Base-by-base conservation (phyloP, 2,113 vertebrate species). In the Connochaetes taurinus region DNA sequence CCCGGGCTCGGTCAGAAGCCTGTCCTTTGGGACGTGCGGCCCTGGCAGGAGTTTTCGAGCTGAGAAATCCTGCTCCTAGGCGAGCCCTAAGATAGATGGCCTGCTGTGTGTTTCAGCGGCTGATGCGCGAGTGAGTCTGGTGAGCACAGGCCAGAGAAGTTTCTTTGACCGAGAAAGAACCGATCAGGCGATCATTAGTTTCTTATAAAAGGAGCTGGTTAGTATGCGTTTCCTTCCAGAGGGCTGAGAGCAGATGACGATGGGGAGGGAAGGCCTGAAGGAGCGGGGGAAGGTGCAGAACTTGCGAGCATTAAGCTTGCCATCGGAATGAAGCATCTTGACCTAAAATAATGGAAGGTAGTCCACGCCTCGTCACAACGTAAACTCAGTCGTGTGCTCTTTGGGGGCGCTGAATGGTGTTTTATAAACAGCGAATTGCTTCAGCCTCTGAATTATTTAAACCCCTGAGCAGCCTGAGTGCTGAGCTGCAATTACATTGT, bases 41-140 rank as follows among this genome's bases (percentile, higher is more conserved):
- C 5, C 0, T 0, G 43, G 62, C 92, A 15, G 67, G 90, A 29
- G 50, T 27, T 84, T 27, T 16, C 12, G 27, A 89, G 84, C 4
- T 14, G 14, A 76, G 82, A 94, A 31, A 45, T 50, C 50, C 62
- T 52, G 36, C 36, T 64, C 62, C 40, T 84, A 60, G 91, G 91
- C 62, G 23, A 81, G 88, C 78, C 91, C 86, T 87, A 23, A 93
- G 93, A 93, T 53, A 81, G 91, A 88, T 55, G 90, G 76, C 53
- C 87, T 71, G 88, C 64, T 21, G 27, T 27, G 36, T 94, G 91
- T 97, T 96, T 95, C 81, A 97, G 96, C 71, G 25, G 31, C 93
- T 95, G 96, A 45, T 96, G 91, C 93, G 86, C 92, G 87, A 40
- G 90, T 17, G 57, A 10, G 9, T 64, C 92, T 85, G 76, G 53